Evolutionary conservation across 2,797 vertebrate genomes (phyloP), one percentile per base, ranked within the genome.

Genomic region (Oryzias sinensis): DNA sequence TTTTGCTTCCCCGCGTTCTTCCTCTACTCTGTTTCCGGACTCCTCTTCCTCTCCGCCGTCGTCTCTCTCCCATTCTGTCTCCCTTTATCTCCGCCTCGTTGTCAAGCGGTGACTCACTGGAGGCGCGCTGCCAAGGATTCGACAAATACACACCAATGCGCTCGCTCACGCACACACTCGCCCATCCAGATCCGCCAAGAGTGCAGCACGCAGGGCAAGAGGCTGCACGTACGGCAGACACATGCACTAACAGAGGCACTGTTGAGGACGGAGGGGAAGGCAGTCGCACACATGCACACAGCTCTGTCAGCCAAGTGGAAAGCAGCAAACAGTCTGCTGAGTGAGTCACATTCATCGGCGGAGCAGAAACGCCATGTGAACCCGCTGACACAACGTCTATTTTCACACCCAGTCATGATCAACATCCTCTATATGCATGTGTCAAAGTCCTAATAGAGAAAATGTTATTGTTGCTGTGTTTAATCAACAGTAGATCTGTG

Each of bases 81-180:
- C 48, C 64, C 60, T 72, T 65, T 75, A 65, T 79, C 69, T 80
- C 71, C 74, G 73, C 62, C 82, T 81, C 54, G 70, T 77, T 80
- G 79, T 84, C 61, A 73, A 77, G 80, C 66, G 68, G 79, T 88
- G 85, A 88, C 74, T 86, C 81, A 86, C 68, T 63, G 5, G 69
- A 82, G 78, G 78, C 74, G 1, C 57, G 64, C 68, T 70, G 85
- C 85, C 81, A 86, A 80, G 63, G 62, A 76, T 69, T 73, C 65
- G 59, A 56, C 72, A 24, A 40, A 57, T 43, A 41, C 43, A 43
- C 65, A 78, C 56, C 65, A 53, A 51, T 62, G 51, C 17, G 6
- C 53, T 29, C 17, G 6, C 53, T 29, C 25, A 45, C 43, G 18
- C 27, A 45, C 54, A 47, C 45, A 18, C 44, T 46, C 18, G 5